Percentiles rank a stretch among this genome's conserved stretches.
Evolutionary conservation across 1,140 invertebrate genomes (phyloP).

Genomic region (Pollicipes pollicipes): DNA sequence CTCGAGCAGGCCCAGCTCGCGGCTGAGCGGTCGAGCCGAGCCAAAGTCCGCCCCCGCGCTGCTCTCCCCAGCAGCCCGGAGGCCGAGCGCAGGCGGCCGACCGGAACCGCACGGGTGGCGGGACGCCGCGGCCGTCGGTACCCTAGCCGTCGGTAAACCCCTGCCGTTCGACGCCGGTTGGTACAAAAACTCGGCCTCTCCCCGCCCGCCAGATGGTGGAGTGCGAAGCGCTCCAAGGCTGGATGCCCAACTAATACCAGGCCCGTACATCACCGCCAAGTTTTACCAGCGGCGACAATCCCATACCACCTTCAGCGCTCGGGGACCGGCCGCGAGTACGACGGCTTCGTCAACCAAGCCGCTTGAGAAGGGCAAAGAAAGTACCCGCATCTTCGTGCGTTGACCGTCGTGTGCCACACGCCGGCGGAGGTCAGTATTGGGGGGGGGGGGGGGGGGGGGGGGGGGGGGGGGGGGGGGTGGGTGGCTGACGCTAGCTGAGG

Average conservation of each 20-base stretch:
- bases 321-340: slow-evolving; percentile 73
- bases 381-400: slow-evolving; percentile 76
- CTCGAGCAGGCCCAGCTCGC: too few relatives aligned
- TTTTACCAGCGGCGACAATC: slow-evolving; percentile 77
- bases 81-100: too few relatives aligned
- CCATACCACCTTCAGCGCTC: slow-evolving; percentile 72
- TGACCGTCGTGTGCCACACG: slow-evolving; percentile 87
- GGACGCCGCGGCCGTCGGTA: too few relatives aligned
- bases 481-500: too few relatives aligned
- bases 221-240: slow-evolving; percentile 1
- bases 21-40: too few relatives aligned
- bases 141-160: too few relatives aligned
- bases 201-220: background rate
- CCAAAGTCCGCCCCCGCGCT: too few relatives aligned
- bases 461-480: too few relatives aligned
- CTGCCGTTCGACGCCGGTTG: background rate
- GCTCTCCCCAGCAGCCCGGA: too few relatives aligned
- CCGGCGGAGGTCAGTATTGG: slow-evolving; percentile 35
- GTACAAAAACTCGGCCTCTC: too few relatives aligned
- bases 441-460: too few relatives aligned
- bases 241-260: slow-evolving; percentile 26
- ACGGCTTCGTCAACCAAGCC: slow-evolving; percentile 78
- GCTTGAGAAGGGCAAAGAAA: slow-evolving; percentile 55
- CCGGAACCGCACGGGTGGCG: too few relatives aligned
- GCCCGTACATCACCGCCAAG: slow-evolving; percentile 82